These are phyloP conservation scores for Pyrochroa serraticornis DNA, from an alignment of 2,888 invertebrate genomes.

Conservation along the genomic window DNA sequence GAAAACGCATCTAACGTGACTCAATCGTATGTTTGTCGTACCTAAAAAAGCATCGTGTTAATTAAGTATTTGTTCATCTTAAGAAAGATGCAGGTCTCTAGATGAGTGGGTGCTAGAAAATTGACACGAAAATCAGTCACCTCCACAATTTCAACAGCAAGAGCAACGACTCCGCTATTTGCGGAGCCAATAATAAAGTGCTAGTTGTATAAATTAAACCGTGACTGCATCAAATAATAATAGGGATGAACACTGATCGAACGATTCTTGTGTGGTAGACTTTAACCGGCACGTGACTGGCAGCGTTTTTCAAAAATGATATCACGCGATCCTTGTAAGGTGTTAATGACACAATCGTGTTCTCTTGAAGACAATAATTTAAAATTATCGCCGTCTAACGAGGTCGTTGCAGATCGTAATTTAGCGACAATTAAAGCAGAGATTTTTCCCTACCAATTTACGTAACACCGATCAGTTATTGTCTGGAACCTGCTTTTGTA, in stretches of 20 bases:
- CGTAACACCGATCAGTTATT: conserved; percentile 3
- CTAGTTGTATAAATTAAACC: too few species aligned
- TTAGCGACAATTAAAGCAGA: conserved; percentile 11
- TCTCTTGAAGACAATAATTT: conserved; percentile 14
- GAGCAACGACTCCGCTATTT: too few species aligned
- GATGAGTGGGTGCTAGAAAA: conserved; percentile 6
- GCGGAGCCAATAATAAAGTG: too few species aligned
- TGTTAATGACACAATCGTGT: conserved; percentile 10
- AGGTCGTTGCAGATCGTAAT: conserved; percentile 11
- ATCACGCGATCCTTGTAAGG: conserved; percentile 22
- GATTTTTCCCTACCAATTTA: conserved; percentile 8
- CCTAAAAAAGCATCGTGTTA: conserved; percentile 17
- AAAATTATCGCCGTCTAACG: conserved; percentile 11
- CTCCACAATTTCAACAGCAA: too few species aligned
- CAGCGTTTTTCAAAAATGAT: conserved; percentile 19
- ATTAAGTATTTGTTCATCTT: conserved; percentile 12
- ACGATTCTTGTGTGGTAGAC: conserved; percentile 7
- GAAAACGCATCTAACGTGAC: conserved; percentile 12
- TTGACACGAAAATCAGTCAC: too few species aligned
- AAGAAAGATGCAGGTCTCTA: conserved; percentile 9
- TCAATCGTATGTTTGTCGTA: conserved; percentile 11
- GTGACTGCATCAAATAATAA: too few species aligned
- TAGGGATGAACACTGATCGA: too few species aligned
- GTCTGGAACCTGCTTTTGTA: neutral
- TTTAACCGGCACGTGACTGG: conserved; percentile 2